Base-by-base conservation (phyloP, 2,797 vertebrate genomes). In the Pangasius sanitwongsei region DNA sequence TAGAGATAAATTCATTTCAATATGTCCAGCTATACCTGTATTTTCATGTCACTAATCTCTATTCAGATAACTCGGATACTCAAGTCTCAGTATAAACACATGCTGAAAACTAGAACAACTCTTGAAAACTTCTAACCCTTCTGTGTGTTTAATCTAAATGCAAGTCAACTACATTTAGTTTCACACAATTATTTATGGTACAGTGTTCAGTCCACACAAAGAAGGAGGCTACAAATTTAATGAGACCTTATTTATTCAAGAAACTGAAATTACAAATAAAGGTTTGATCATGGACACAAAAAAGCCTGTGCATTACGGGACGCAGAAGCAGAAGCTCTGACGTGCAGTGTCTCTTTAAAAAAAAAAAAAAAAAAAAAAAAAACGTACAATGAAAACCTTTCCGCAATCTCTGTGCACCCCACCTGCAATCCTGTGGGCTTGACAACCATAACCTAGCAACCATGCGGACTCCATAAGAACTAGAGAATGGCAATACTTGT, bases 391-490 rank as follows among this genome's bases (percentile, higher is more conserved):
- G 44, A 31, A 67, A 61, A 63, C 55, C n/a, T 74, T 88, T 55
- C 41, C 65, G n/a, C 80, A 44, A 69, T 84, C 65, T 44, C 80
- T 15, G 61, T 28, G 25, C 31, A 74, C 65, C 75, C 13, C 83
- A 87, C 87, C 89, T 88, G 78, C 61, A 83, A 41, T 44, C 65
- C 77, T 83, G 81, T 74, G 37, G 61, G 83, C 83, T 83, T 81
- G 20, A 74, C 67, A 72, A 83, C 57, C 34, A 75, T 86, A 86
- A 59, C 89, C 89, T 90, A 86, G 90, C 89, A 91, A 92, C 90
- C 55, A 5, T 18, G 28, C 37, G 1, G 85, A 28, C 44, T 6
- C 37, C 83, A 63, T 18, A n/a, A 83, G 83, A 72, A 55, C 53
- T 57, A 6, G 23, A 41, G 83, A 55, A 87, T 57, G 63, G 55